Percentiles rank a stretch among this genome's conserved stretches.
Conservation (phyloP, 1,140 invertebrate genomes). For the Pollicipes pollicipes region DNA sequence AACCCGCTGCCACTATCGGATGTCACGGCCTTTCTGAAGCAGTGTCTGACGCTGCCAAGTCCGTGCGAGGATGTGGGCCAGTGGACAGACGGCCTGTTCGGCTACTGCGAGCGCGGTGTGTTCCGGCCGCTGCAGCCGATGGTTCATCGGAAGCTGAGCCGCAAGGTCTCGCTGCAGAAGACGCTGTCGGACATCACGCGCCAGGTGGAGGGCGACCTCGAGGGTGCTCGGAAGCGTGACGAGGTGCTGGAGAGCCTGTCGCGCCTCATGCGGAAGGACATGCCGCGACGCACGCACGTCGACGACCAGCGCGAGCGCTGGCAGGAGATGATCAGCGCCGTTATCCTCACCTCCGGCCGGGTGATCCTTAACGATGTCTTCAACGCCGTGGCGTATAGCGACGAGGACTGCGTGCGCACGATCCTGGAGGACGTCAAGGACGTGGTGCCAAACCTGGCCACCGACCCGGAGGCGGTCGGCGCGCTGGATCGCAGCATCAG, state of each 20-base stretch:
- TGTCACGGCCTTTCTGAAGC: slow-evolving; percentile 2
- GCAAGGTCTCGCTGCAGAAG: neutral
- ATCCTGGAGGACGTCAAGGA: neutral
- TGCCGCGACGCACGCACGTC: neutral
- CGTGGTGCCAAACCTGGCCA: neutral
- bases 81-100: slow-evolving; percentile 2
- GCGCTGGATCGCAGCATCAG: neutral
- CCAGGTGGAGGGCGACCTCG: neutral
- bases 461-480: neutral
- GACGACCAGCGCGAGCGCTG: neutral
- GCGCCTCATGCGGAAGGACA: neutral
- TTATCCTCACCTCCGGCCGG: neutral
- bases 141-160: neutral
- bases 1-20: neutral
- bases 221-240: neutral
- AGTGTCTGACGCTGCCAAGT: neutral
- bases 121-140: neutral
- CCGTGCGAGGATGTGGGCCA: neutral
- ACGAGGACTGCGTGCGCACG: neutral
- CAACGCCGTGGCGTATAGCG: neutral
- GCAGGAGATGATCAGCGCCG: neutral
- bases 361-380: slow-evolving; percentile 1
- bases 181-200: neutral
- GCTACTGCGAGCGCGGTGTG: neutral
- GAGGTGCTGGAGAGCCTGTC: neutral